Evolutionary conservation across 2,888 invertebrate species (phyloP).

Genomic region (Odontocolon sp.): DNA sequence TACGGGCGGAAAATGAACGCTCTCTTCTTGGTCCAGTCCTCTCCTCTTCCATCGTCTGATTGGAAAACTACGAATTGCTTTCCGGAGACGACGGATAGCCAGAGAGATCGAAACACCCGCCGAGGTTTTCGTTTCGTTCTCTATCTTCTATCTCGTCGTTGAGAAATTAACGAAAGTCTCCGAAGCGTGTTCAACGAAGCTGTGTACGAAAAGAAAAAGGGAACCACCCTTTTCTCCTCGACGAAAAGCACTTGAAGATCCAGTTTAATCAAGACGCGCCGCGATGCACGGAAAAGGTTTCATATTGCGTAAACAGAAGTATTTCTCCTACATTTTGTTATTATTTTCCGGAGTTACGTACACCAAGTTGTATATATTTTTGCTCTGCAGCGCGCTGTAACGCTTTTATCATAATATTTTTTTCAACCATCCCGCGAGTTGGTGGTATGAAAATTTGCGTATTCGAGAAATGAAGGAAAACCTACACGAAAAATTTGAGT

Average conservation of each 20-base stretch:
- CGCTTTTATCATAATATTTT: no score
- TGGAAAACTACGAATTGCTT: constrained; percentile 78
- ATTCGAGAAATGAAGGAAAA: no score
- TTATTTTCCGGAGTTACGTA: no score
- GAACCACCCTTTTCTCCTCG: constrained; percentile 50
- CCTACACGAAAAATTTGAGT: no score
- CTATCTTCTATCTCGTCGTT: constrained; percentile 41
- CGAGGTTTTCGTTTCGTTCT: constrained; percentile 54
- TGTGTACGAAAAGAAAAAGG: constrained; percentile 36
- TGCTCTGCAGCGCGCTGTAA: no score
- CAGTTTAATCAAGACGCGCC: constrained; percentile 58
- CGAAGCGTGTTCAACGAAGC: constrained; percentile 21
- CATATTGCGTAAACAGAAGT: constrained; percentile 42
- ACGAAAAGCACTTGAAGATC: constrained; percentile 51
- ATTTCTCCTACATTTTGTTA: constrained; percentile 18
- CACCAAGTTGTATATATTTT: no score
- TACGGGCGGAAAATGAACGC: constrained; percentile 74
- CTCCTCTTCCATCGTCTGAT: constrained; percentile 69
- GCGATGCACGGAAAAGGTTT: constrained; percentile 37
- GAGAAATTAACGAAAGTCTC: constrained; percentile 62
- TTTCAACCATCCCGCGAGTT: background rate
- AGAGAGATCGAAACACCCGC: constrained; percentile 49
- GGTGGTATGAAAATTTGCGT: constrained; percentile 24
- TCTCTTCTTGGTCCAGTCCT: constrained; percentile 62
- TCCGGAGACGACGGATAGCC: constrained; percentile 70